phyloP scores from a whole-genome alignment of 2,888 invertebrate species.

The Dryomyza anilis region DNA sequence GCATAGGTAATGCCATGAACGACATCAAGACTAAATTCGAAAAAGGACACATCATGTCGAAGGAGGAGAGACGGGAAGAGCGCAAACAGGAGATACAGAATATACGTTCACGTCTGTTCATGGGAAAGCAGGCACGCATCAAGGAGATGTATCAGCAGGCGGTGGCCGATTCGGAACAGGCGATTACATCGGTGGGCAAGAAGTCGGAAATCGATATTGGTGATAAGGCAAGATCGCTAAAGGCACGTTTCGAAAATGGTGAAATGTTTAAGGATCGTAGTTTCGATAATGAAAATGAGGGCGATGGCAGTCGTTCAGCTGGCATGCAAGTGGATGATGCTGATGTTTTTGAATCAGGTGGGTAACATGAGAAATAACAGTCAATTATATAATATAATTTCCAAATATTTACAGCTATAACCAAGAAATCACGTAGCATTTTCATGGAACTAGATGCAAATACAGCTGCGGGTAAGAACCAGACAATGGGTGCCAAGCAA shows the following conservation, averaged over 20 bases:
- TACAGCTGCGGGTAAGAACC: conserved; percentile 59
- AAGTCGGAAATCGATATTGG: conserved; percentile 63
- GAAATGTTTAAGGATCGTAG: conserved; percentile 70
- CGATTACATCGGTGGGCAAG: conserved; percentile 52
- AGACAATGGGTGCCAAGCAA: conserved; percentile 7
- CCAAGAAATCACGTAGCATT: conserved; percentile 84
- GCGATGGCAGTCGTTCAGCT: conserved; percentile 47
- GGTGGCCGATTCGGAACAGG: conserved; percentile 77
- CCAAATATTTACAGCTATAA: conserved; percentile 81
- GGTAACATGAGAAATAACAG: not conserved
- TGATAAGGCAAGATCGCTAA: conserved; percentile 71
- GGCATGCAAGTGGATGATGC: conserved; percentile 68
- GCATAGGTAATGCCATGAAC: conserved; percentile 77
- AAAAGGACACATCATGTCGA: conserved; percentile 65
- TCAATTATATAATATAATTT: not conserved
- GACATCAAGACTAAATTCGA: conserved; percentile 86
- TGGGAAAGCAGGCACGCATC: conserved; percentile 89
- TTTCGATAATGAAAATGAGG: conserved; percentile 66
- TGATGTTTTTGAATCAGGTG: conserved; percentile 81
- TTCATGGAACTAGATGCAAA: conserved; percentile 88
- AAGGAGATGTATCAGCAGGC: conserved; percentile 93
- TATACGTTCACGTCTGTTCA: conserved; percentile 81
- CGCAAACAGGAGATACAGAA: conserved; percentile 88
- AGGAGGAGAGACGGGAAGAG: conserved; percentile 76
- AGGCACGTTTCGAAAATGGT: conserved; percentile 82